Conservation (phyloP, 2,888 invertebrate genomes). For the Eupeodes luniger region DNA sequence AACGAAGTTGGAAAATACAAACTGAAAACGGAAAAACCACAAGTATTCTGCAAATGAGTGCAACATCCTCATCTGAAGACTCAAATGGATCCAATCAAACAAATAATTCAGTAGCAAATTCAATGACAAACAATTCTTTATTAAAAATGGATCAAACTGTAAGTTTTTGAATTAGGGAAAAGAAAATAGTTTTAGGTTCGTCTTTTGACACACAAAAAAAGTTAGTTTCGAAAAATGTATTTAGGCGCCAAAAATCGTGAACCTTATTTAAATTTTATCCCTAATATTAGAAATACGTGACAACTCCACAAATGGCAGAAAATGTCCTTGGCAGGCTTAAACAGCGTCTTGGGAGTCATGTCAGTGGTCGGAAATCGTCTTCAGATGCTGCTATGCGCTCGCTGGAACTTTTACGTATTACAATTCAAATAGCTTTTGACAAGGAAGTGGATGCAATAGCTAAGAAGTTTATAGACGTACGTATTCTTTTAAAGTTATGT, state of each 20-base stretch:
- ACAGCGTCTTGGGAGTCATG: slow-evolving; percentile 80
- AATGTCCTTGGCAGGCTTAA: slow-evolving; percentile 81
- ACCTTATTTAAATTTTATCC: not conserved
- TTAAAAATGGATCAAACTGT: slow-evolving; percentile 64
- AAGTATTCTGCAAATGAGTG: slow-evolving; percentile 80
- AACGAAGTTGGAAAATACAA: slow-evolving; percentile 83
- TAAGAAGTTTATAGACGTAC: slow-evolving; percentile 86
- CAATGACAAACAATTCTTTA: slow-evolving; percentile 71
- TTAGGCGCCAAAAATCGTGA: not conserved
- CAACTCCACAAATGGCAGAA: slow-evolving; percentile 83
- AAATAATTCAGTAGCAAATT: slow-evolving; percentile 82
- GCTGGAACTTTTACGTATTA: slow-evolving; percentile 86
- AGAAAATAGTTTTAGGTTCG: not conserved
- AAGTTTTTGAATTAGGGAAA: slow-evolving; percentile 2
- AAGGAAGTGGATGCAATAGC: slow-evolving; percentile 86
- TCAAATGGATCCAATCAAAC: slow-evolving; percentile 84
- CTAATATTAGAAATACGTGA: slow-evolving; percentile 80
- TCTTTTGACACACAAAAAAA: not conserved
- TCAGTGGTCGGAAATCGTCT: slow-evolving; percentile 79
- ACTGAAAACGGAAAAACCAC: slow-evolving; percentile 79
- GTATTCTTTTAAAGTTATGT: not conserved
- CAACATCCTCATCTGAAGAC: slow-evolving; percentile 83
- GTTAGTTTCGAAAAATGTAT: not conserved
- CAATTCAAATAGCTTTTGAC: slow-evolving; percentile 87
- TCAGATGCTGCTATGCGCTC: slow-evolving; percentile 84